phyloP scores from a whole-genome alignment of 2,797 vertebrate species.

The Galagoides demidoff region DNA sequence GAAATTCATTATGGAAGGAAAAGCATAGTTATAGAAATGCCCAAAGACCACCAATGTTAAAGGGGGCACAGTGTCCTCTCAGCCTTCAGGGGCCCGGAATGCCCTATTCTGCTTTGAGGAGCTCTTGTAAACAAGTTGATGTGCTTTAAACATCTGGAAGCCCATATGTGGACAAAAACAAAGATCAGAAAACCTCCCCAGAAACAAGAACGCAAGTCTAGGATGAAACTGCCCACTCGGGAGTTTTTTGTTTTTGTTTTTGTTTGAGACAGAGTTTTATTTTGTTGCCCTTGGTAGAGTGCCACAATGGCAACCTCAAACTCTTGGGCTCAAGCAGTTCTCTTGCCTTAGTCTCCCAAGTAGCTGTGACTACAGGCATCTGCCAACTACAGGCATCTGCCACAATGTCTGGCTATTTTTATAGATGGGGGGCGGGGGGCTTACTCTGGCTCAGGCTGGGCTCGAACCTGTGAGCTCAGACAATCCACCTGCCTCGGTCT shows the following conservation, averaged over 20 bases:
- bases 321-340: too few species aligned
- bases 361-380: too few species aligned
- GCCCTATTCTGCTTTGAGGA: background rate
- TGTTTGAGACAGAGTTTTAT: too few species aligned
- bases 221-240: background rate
- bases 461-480: too few species aligned
- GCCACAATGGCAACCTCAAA: too few species aligned
- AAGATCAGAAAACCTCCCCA: background rate
- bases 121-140: background rate
- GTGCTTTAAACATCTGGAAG: background rate
- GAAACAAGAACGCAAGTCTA: conserved; percentile 1
- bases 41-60: background rate
- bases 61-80: background rate
- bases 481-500: too few species aligned
- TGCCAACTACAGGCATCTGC: too few species aligned
- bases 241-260: background rate
- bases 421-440: too few species aligned
- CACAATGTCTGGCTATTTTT: too few species aligned
- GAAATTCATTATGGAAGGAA: background rate
- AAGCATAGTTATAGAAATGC: background rate
- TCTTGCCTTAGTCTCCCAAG: too few species aligned
- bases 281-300: too few species aligned
- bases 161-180: background rate
- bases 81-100: background rate
- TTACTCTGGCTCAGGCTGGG: too few species aligned